Conservation (phyloP, 2,113 vertebrate genomes). For the Martes martes region DNA sequence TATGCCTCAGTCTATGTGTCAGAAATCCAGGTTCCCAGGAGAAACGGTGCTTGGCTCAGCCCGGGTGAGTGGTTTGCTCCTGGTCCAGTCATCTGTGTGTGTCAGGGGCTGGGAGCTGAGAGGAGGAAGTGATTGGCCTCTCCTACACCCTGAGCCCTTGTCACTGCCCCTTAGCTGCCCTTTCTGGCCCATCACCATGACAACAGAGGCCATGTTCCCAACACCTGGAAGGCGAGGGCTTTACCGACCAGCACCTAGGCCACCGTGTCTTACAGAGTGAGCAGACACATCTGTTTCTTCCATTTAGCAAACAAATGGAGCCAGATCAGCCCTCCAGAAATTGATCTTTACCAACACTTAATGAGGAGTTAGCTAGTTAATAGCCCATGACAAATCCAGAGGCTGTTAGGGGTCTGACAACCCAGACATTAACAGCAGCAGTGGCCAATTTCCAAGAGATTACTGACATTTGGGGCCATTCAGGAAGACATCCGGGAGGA, state of each 20-base stretch:
- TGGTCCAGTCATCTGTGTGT: neutral
- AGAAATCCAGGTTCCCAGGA: neutral
- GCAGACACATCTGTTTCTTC: conserved; percentile 17
- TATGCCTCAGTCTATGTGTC: neutral
- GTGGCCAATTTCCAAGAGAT: conserved; percentile 53
- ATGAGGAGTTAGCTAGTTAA: conserved; percentile 71
- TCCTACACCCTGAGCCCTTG: neutral
- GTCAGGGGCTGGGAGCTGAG: neutral
- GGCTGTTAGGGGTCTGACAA: conserved; percentile 37
- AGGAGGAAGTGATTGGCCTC: neutral
- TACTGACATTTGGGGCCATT: conserved; percentile 17
- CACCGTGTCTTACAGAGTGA: neutral
- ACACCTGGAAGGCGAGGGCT: neutral
- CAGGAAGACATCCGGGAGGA: neutral
- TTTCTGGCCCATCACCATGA: neutral
- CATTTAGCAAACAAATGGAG: conserved; percentile 4
- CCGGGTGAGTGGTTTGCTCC: neutral
- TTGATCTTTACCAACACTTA: conserved; percentile 62
- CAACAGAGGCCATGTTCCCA: neutral
- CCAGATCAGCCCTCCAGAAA: conserved; percentile 15
- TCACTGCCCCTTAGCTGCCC: neutral
- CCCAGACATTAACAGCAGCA: conserved; percentile 16
- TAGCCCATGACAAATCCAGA: conserved; percentile 62
- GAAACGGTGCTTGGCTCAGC: neutral
- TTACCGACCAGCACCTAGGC: neutral